These are phyloP conservation scores for Notoglanidium macrostoma DNA, from an alignment of 2,797 vertebrate genomes.

Conservation along the genomic window DNA sequence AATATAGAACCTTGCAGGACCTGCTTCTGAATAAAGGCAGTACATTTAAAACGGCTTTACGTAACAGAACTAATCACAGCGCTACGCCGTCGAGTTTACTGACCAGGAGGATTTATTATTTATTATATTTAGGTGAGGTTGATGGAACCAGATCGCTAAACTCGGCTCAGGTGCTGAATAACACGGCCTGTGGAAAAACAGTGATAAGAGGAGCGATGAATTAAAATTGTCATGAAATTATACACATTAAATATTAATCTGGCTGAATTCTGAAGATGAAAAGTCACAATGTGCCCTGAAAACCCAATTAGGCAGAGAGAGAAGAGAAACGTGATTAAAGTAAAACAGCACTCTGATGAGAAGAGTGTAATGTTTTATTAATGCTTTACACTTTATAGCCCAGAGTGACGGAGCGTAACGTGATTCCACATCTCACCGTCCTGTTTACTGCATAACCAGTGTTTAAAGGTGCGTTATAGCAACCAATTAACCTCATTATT, in stretches of 20 bases:
- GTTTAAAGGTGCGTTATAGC: neutral
- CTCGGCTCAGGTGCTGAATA: neutral
- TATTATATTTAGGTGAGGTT: neutral
- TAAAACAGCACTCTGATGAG: neutral
- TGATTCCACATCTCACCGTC: neutral
- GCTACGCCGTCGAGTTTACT: neutral
- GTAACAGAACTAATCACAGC: neutral
- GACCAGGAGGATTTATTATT: neutral
- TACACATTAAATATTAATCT: conserved; percentile 5
- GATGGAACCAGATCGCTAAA: neutral
- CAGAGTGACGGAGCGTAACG: neutral
- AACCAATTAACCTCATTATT: neutral
- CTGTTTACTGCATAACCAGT: too few species aligned
- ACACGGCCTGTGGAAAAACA: neutral
- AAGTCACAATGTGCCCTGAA: conserved; percentile 11
- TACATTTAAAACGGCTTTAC: neutral
- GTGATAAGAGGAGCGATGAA: neutral
- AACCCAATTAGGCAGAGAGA: neutral
- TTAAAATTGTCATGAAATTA: conserved; percentile 30
- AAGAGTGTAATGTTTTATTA: conserved; percentile 10
- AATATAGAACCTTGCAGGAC: neutral
- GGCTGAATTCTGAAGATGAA: conserved; percentile 16
- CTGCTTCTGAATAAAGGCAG: neutral
- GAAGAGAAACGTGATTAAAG: neutral
- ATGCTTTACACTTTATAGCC: neutral